Percentiles rank a stretch among this genome's conserved stretches.
These are phyloP conservation scores for Lacanobia wlatinum DNA, from an alignment of 2,888 invertebrate genomes.

Conservation along the genomic window DNA sequence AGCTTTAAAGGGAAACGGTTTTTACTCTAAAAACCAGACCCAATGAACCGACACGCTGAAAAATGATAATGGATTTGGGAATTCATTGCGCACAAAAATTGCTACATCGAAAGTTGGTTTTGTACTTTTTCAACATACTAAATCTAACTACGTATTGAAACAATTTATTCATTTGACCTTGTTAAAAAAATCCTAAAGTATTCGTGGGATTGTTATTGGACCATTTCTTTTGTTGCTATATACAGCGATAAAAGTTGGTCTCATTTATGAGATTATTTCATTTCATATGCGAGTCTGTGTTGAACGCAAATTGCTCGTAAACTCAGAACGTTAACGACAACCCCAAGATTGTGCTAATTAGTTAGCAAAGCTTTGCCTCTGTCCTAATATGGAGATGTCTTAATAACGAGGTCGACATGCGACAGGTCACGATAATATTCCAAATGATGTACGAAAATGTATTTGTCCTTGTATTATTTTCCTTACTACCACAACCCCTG, in stretches of 20 bases:
- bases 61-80: constrained; percentile 40
- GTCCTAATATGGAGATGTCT: constrained; percentile 8
- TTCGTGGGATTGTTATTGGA: constrained; percentile 33
- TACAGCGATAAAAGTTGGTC: constrained; percentile 50
- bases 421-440: constrained; percentile 22
- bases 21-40: constrained; percentile 25
- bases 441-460: constrained; percentile 34
- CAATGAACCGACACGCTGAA: constrained; percentile 39
- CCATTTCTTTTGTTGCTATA: constrained; percentile 42
- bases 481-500: not conserved
- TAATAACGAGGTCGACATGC: constrained; percentile 12
- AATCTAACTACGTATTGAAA: constrained; percentile 26
- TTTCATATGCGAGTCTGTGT: constrained; percentile 56
- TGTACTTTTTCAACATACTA: constrained; percentile 18
- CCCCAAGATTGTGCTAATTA: constrained; percentile 49
- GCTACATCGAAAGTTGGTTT: constrained; percentile 2
- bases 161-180: constrained; percentile 20
- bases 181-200: constrained; percentile 26
- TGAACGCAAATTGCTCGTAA: constrained; percentile 59
- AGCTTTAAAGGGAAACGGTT: constrained; percentile 29
- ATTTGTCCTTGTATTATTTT: constrained; percentile 22
- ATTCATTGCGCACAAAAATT: constrained; percentile 16
- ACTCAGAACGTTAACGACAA: constrained; percentile 41
- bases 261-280: constrained; percentile 54
- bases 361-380: constrained; percentile 22